These are phyloP conservation scores for Oxytorus armatus DNA, from an alignment of 2,888 invertebrate species.

Conservation along the genomic window DNA sequence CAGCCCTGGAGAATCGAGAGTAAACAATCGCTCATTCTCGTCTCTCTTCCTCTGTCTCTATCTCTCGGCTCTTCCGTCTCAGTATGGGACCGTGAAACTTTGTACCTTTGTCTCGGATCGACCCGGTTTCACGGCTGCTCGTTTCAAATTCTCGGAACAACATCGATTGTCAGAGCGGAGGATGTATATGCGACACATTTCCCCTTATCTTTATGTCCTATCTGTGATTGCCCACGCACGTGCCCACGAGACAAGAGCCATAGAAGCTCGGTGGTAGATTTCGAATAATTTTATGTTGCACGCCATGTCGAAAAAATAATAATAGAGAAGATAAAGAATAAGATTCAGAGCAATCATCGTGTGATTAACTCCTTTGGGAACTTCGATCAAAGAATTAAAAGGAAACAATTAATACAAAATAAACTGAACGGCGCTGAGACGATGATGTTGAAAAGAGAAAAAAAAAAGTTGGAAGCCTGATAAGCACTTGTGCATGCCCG, in stretches of 20 bases:
- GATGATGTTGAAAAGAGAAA: too few relatives aligned
- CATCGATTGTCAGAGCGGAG: slow-evolving; percentile 54
- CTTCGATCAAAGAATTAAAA: too few relatives aligned
- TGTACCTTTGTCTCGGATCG: slow-evolving; percentile 55
- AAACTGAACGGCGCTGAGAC: too few relatives aligned
- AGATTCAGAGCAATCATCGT: not conserved
- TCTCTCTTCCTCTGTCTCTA: slow-evolving; percentile 30
- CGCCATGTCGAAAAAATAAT: not conserved
- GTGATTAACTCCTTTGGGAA: too few relatives aligned
- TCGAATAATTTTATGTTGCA: not conserved
- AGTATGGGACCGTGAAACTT: slow-evolving; percentile 53
- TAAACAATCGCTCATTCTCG: slow-evolving; percentile 10
- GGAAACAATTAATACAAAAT: not conserved
- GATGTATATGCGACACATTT: slow-evolving; percentile 45
- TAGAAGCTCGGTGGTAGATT: slow-evolving; percentile 1
- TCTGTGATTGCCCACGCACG: slow-evolving; percentile 51
- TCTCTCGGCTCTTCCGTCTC: slow-evolving; percentile 44
- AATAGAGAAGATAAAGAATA: not conserved
- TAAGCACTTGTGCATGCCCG: too few relatives aligned
- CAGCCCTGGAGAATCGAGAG: slow-evolving; percentile 19
- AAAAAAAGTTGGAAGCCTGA: too few relatives aligned
- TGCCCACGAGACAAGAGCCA: slow-evolving; percentile 17
- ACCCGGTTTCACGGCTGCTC: slow-evolving; percentile 52
- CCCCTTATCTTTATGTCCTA: slow-evolving; percentile 45
- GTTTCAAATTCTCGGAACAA: slow-evolving; percentile 40